Base-by-base conservation (phyloP, 2,797 vertebrate genomes). In the Amblyraja radiata region DNA sequence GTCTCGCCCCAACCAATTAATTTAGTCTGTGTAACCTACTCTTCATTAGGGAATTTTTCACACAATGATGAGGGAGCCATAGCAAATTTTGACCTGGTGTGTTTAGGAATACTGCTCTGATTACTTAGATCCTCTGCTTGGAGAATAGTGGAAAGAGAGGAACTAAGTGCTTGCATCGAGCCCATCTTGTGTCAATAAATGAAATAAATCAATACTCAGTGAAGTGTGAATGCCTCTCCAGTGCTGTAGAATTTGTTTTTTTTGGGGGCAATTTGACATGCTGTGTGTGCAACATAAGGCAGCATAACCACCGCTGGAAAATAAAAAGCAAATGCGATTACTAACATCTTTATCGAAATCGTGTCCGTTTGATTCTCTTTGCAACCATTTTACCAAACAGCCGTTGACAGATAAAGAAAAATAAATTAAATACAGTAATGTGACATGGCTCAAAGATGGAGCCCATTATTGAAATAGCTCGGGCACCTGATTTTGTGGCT, bases 31-130 rank as follows among this genome's bases (percentile, higher is more conserved):
- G 97, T 97, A 98, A 98, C 97, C 97, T 97, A 97, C 98, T 98
- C 98, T 97, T 98, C 97, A 98, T 98, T 98, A 98, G 97, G 96
- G 98, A 97, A 98, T 99, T 99, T 98, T 98, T 98, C 98, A 98
- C 98, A 98, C 97, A 95, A 96, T 98, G 97, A 98, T 97, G 97
- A 97, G 97, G 97, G 97, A 98, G 97, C 97, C 96, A 96, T 97
- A 96, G 96, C 97, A 95, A 98, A 98, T 98, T 96, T 97, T 98
- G 98, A 98, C 98, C 98, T 95, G 96, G 97, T 96, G 97, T 95
- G 97, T 97, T 97, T 96, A 97, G 97, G 96, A 96, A 97, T 97
- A 97, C 97, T 97, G 97, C 97, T 97, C 97, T 97, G 93, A 96
- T 96, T 97, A 96, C 96, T 92, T 23, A 25, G 96, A 97, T 97